Evolutionary conservation across 2,113 vertebrate species (phyloP), one percentile per base, ranked within the genome.

Genomic region (Henicopernis longicauda): DNA sequence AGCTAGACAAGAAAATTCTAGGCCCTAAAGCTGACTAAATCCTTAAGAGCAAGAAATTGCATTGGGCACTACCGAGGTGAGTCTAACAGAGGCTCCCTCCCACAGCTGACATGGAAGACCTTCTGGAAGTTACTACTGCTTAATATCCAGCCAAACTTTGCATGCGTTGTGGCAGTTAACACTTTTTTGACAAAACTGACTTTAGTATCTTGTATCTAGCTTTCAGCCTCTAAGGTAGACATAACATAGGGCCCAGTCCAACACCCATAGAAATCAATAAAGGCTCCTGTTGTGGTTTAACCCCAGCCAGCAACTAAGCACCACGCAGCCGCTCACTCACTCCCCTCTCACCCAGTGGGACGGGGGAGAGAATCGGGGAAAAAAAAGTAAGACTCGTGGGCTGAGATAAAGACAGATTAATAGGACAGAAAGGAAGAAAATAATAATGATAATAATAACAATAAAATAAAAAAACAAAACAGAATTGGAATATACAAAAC

Each of bases 51-150:
- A 66, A 86, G 72, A 73, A 77, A 76, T n/a, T 71, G 26, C n/a
- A 79, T 1, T 79, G 38, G 22, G 38, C 13, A 6, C 6, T 61
- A 8, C 13, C 1, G 0, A 44, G 36, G 27, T 6, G 27, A 26
- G 21, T 89, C 85, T 62, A 40, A 36, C 5, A 54, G 61, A 54
- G 9, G 5, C 7, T 82, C 17, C 32, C 40, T 72, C 40, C 45
- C 47, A 54, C 47, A 63, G 45, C 22, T 59, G 86, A 71, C 57
- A 19, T 0, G 0, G 16, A 54, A 81, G 50, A 78, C 23, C 14
- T 83, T 52, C 34, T 21, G 13, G 34, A 80, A 92, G 27, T 31
- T 82, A 23, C 69, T 66, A 6, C 27, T 38, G 47, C n/a, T 63
- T 50, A 21, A 71, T 20, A 13, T 49, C 31, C 70, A 82, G 42